Evolutionary conservation across 2,113 vertebrate genomes (phyloP).

Genomic region (Cryptotis parvus): DNA sequence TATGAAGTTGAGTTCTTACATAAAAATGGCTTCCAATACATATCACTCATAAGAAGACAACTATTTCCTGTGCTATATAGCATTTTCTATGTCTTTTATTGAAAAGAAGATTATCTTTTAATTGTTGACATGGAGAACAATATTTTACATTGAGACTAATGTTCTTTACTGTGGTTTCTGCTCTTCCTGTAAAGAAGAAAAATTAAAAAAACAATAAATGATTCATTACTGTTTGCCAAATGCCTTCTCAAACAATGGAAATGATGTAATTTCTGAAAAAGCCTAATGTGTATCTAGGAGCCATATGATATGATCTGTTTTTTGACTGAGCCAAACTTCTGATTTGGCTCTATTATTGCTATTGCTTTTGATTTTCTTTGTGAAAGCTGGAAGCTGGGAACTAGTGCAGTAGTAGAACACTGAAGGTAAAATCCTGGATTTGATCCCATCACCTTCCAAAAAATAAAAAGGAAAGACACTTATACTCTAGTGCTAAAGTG

Average conservation of each 20-base stretch:
- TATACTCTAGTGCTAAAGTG: neutral
- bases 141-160: neutral
- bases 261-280: neutral
- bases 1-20: neutral
- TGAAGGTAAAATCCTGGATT: too few species aligned
- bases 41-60: too few species aligned
- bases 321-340: accelerated
- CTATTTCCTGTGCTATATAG: neutral
- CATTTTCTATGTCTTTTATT: neutral
- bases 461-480: neutral
- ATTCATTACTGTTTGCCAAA: neutral
- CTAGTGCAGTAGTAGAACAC: too few species aligned
- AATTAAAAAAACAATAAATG: neutral
- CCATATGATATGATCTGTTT: accelerated
- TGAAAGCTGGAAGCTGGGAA: too few species aligned
- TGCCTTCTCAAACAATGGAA: neutral
- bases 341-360: neutral
- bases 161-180: neutral
- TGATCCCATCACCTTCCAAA: too few species aligned
- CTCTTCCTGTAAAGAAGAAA: neutral
- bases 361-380: neutral
- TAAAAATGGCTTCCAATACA: neutral
- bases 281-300: neutral
- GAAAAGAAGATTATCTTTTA: neutral
- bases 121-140: neutral